phyloP scores from a whole-genome alignment of 2,113 vertebrate species.

The Passer montanus region DNA sequence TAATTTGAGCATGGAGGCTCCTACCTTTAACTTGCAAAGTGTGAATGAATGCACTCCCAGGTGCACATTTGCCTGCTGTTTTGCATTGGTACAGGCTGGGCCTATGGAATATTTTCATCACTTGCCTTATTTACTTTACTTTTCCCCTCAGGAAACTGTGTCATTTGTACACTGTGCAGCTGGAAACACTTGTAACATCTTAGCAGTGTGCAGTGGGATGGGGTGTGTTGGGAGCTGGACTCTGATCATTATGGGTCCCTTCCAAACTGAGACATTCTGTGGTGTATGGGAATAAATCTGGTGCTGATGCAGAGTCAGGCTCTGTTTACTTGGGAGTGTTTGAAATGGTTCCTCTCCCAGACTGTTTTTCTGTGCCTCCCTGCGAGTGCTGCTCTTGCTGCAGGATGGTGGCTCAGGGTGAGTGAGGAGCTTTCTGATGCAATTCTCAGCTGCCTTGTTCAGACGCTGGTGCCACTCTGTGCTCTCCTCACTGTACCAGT shows the following conservation, averaged over 20 bases:
- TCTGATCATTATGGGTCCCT: not conserved
- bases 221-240: not conserved
- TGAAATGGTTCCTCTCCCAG: not conserved
- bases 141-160: not conserved
- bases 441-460: not conserved
- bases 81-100: not conserved
- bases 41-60: not conserved
- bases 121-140: not conserved
- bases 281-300: rapidly evolving
- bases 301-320: not conserved
- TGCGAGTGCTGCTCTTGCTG: not conserved
- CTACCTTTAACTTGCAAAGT: not conserved
- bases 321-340: not conserved
- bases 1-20: not conserved
- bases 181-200: not conserved
- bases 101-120: not conserved
- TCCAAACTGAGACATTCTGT: not conserved
- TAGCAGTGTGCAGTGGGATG: not conserved
- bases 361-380: not conserved
- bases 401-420: not conserved
- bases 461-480: not conserved
- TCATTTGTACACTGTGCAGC: not conserved
- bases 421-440: constrained; percentile 43
- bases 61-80: not conserved
- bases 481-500: not conserved